These are phyloP conservation scores for Amyelois transitella DNA, from an alignment of 1,140 invertebrate species.

Conservation along the genomic window DNA sequence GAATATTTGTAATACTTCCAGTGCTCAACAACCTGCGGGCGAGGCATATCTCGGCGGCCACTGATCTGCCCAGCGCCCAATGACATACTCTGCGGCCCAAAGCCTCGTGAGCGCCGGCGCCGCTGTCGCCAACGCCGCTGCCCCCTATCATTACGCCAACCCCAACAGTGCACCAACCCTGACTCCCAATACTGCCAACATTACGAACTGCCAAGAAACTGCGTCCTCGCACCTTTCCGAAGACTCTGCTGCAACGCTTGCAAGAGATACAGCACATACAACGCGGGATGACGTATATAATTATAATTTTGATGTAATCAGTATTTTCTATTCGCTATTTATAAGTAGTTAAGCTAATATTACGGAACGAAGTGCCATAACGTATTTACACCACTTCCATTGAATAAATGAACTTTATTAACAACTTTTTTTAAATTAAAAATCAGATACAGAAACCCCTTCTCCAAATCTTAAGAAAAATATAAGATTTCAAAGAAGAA, in stretches of 20 bases:
- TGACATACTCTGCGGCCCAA: slow-evolving; percentile 69
- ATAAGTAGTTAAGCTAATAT: slow-evolving; percentile 31
- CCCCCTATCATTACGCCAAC: slow-evolving; percentile 13
- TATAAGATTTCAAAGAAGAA: too few relatives aligned
- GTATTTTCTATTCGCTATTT: slow-evolving; percentile 16
- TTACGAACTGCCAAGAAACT: slow-evolving; percentile 67
- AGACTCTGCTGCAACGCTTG: slow-evolving; percentile 76
- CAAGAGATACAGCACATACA: slow-evolving; percentile 5
- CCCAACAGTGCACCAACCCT: slow-evolving; percentile 24
- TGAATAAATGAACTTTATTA: slow-evolving; percentile 42
- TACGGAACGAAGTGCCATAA: slow-evolving; percentile 59
- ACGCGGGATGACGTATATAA: not conserved
- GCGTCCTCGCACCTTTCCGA: slow-evolving; percentile 73
- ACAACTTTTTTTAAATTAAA: too few relatives aligned
- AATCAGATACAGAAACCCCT: too few relatives aligned
- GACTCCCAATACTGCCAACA: slow-evolving; percentile 59
- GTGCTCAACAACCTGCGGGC: slow-evolving; percentile 87
- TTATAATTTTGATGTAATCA: not conserved
- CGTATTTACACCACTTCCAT: slow-evolving; percentile 42
- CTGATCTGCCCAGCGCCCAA: slow-evolving; percentile 78
- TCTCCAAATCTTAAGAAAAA: too few relatives aligned
- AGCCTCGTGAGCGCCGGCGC: slow-evolving; percentile 53
- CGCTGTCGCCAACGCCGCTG: slow-evolving; percentile 48
- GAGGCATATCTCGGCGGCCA: slow-evolving; percentile 78
- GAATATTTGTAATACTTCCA: slow-evolving; percentile 40